Base-by-base conservation (phyloP, 2,797 vertebrate genomes). In the Streptopelia turtur region DNA sequence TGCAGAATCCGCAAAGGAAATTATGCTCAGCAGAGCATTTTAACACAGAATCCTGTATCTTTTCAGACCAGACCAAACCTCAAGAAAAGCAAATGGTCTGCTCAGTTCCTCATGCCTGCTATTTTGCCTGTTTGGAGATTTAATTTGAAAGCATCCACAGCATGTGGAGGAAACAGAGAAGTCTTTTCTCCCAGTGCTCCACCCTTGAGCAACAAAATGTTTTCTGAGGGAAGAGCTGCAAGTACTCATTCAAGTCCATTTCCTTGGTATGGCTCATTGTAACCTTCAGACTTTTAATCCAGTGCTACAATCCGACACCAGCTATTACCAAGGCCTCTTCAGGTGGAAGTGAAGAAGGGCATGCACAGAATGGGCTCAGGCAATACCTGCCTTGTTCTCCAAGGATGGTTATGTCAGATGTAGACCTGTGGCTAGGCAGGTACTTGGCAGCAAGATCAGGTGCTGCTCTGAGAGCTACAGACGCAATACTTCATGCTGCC, bases 201-300 rank as follows among this genome's bases (percentile, higher is more conserved):
- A 53, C 72, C 85, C 83, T 68, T 78, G 30, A 94, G 87, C 61
- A 71, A 90, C 28, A 35, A 84, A 95, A 16, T 75, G 75, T 55
- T 86, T 95, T 88, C 55, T 66, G 21, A 56, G 16, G 17, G n/a
- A 82, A 89, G 28, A 69, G 39, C 49, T 70, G 43, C 33, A 84
- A 75, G 33, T 13, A 53, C 24, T 55, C 30, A 33, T 52, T 59
- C 43, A 79, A 80, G 49, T 43, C 71, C 49, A 80, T 20, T 30
- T 77, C 25, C 4, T n/a, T 0, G 1, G 33, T 71, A 49, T 5
- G 6, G 52, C 33, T 83, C 64, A 76, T 31, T 1, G 3, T 9
- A 74, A 55, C 15, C 37, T 68, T 55, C 0, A 1, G 25, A 64
- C 56, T 56, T 80, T 30, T 5, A 68, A 83, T 21, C 27, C 41